These are phyloP conservation scores for Spheniscus humboldti DNA, from an alignment of 2,797 vertebrate genomes.

Conservation along the genomic window DNA sequence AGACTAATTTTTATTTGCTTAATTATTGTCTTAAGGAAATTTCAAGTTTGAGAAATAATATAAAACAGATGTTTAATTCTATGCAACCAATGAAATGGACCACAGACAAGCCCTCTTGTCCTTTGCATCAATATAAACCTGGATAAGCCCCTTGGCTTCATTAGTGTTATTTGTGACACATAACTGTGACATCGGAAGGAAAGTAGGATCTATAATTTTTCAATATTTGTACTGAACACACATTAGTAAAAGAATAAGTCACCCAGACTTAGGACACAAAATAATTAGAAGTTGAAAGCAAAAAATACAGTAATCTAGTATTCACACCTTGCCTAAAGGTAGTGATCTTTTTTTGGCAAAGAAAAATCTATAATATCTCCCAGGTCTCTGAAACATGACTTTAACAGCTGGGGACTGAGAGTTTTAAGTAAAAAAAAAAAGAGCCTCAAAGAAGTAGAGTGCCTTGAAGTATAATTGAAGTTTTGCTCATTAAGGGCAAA, in stretches of 20 bases:
- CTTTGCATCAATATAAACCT: background rate
- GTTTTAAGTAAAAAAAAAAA: background rate
- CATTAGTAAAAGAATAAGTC: background rate
- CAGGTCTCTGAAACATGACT: background rate
- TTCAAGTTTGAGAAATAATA: background rate
- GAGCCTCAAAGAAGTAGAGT: conserved; percentile 11
- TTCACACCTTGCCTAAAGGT: background rate
- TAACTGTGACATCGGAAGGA: background rate
- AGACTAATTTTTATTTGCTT: background rate
- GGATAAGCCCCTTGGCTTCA: background rate
- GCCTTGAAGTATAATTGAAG: conserved; percentile 52
- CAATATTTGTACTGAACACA: background rate
- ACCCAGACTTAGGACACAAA: background rate
- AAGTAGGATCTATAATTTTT: background rate
- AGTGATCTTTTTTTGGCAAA: background rate
- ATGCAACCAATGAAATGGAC: background rate
- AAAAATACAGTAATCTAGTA: background rate
- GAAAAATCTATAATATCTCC: conserved; percentile 35
- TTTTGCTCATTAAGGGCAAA: conserved; percentile 48
- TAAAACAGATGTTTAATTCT: background rate
- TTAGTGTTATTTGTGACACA: background rate
- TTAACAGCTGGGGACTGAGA: background rate
- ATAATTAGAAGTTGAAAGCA: background rate
- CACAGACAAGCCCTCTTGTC: background rate
- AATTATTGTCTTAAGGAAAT: background rate